phyloP scores from a whole-genome alignment of 2,888 invertebrate genomes.

The Drosophila pegasa region DNA sequence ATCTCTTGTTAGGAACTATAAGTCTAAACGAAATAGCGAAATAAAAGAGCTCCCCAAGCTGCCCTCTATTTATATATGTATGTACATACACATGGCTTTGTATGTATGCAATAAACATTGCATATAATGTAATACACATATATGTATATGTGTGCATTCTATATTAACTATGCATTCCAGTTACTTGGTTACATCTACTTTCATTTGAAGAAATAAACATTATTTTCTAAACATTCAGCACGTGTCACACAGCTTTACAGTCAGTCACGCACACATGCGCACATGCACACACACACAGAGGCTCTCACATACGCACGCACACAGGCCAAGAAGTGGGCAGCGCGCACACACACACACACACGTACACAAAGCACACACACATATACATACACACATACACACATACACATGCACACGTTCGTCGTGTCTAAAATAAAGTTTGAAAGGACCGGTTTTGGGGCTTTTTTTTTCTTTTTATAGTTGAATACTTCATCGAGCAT shows the following conservation, averaged over 20 bases:
- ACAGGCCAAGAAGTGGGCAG: background rate
- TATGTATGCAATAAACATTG: no score
- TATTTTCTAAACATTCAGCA: background rate
- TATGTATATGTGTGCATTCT: background rate
- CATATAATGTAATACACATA: no score
- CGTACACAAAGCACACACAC: background rate
- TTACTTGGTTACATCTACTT: no score
- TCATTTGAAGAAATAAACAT: background rate
- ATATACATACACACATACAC: background rate
- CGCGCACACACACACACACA: background rate
- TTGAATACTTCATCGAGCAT: slow-evolving; percentile 37
- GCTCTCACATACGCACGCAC: background rate
- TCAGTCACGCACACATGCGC: background rate
- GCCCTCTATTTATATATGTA: no score
- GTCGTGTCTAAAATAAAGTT: slow-evolving; percentile 18
- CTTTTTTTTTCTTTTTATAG: slow-evolving; percentile 10
- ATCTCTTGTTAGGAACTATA: no score
- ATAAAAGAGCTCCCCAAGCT: no score
- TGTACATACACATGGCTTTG: no score
- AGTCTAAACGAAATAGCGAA: no score
- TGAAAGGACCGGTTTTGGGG: slow-evolving; percentile 39
- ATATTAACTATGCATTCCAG: no score
- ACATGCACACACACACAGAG: background rate
- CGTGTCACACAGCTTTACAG: background rate
- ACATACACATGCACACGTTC: background rate